Conservation (phyloP, 2,113 vertebrate genomes). For the Tricholaema leucomelas region DNA sequence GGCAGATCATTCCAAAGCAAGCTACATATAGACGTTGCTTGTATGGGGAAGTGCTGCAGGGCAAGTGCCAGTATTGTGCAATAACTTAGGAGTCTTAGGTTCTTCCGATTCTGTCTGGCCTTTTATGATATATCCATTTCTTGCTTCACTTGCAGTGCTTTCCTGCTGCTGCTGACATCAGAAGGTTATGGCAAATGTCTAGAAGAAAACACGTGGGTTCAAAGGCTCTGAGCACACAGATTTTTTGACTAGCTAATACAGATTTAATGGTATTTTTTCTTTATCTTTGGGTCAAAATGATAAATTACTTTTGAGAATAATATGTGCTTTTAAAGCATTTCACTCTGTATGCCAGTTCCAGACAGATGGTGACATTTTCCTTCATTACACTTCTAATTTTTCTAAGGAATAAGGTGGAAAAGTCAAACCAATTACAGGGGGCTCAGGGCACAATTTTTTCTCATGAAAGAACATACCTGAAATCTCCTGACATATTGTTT, state of each 20-base stretch:
- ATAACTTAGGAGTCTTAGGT: background rate
- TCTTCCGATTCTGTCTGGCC: background rate
- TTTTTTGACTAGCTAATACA: background rate
- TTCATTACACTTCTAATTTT: conserved; percentile 38
- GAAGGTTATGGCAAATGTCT: background rate
- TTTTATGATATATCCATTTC: conserved; percentile 7
- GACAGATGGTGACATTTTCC: conserved; percentile 70
- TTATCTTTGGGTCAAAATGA: conserved; percentile 29
- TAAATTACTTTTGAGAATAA: background rate
- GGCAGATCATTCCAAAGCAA: background rate
- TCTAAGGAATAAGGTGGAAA: conserved; percentile 61
- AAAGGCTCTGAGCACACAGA: background rate
- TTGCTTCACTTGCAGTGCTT: background rate
- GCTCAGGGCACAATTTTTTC: background rate
- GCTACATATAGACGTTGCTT: background rate
- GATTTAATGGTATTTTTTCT: conserved; percentile 1
- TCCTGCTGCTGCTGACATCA: background rate
- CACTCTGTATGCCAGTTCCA: conserved; percentile 11
- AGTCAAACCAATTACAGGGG: conserved; percentile 23
- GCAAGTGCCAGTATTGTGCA: background rate
- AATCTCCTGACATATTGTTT: conserved; percentile 7
- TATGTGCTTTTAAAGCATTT: background rate
- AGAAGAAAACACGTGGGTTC: background rate
- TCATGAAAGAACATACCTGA: background rate
- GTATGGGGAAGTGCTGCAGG: background rate